Evolutionary conservation across 2,113 vertebrate genomes (phyloP), one percentile per base, ranked within the genome.

Genomic region (Spea bombifrons): DNA sequence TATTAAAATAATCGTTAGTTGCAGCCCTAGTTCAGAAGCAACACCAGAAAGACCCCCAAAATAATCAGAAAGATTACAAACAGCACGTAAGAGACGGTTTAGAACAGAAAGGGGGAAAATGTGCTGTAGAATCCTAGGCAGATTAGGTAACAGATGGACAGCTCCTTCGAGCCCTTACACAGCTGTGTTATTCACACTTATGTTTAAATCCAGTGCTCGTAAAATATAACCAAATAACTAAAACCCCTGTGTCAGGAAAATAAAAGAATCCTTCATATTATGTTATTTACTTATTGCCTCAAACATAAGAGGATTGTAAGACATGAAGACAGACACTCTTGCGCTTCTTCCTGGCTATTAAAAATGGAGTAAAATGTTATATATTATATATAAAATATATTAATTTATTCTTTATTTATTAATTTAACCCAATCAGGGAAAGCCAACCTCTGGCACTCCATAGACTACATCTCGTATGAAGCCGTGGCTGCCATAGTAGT

Each of bases 261-360:
- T 76, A 65, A 68, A 76, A 76, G 46, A 69, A 76, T 76, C 67
- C n/a, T 44, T 69, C 50, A 65, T 69, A 76, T 69, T 76, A 66
- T 76, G 75, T 61, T 52, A 76, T 66, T 68, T 66, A 68, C 69
- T 68, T 76, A 76, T 59, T 59, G 55, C 55, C 12, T 59, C 15
- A 13, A 9, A 59, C 55, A 59, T 59, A 59, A 59, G 55, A 13
- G 15, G 55, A 59, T 59, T 59, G 2, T 59, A 2, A 59, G 55
- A 13, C 55, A 59, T 2, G 12, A 8, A 12, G 10, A 59, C 6
- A 13, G 55, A 12, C 55, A 59, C 9, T 3, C 15, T 13, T 9
- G 12, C 15, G 55, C 6, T 59, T 59, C 55, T 13, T 10, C 50
- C 6, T 59, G 5, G 4, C 15, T 2, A 9, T 59, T 59, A 59